Conservation (phyloP, 2,113 vertebrate species). For the Marmota flaviventris region DNA sequence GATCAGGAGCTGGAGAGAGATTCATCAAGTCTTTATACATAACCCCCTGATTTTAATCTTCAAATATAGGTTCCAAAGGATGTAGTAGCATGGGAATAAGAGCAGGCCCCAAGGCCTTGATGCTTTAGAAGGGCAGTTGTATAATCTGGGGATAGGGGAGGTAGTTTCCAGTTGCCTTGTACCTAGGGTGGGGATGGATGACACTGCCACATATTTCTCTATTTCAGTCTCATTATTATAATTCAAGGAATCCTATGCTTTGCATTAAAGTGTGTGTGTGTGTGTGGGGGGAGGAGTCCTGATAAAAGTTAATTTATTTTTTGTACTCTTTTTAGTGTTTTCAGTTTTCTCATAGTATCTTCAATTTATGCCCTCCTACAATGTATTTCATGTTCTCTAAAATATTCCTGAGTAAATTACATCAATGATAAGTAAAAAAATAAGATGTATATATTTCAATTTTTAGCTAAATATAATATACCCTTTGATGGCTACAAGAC, state of each 20-base stretch:
- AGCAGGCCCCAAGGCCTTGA: background rate
- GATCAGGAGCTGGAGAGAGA: background rate
- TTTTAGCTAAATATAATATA: background rate
- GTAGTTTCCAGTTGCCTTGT: background rate
- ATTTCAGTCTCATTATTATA: background rate
- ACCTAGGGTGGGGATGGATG: background rate
- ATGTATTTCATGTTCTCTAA: background rate
- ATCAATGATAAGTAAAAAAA: background rate
- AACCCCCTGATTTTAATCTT: background rate
- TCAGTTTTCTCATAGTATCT: background rate
- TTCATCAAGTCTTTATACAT: background rate
- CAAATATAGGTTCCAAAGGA: background rate
- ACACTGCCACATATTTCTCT: background rate
- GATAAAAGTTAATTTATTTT: background rate
- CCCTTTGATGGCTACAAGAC: background rate
- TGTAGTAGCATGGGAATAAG: background rate
- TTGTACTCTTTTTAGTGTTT: background rate
- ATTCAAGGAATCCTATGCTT: background rate
- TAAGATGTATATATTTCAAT: background rate
- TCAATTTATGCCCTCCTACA: background rate
- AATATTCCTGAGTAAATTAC: background rate
- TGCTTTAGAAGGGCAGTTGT: too few relatives aligned
- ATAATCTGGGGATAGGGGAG: fast-evolving
- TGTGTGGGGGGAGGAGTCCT: background rate
- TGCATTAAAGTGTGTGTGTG: background rate